Percentiles rank a stretch among this genome's conserved stretches.
These are phyloP conservation scores for Promerops cafer DNA, from an alignment of 2,113 vertebrate genomes.

Conservation along the genomic window DNA sequence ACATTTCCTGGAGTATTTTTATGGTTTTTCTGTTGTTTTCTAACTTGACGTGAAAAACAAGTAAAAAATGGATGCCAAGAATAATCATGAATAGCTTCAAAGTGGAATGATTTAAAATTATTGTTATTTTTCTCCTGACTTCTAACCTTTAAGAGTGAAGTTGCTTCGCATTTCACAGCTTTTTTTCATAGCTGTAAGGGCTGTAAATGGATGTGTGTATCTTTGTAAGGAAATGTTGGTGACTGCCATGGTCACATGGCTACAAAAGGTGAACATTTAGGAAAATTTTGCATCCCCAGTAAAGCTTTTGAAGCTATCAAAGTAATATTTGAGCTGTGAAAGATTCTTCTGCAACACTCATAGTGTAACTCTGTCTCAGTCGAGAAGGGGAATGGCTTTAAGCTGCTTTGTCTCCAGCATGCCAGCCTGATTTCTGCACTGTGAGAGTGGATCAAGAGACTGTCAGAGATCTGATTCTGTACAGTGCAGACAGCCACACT, in stretches of 20 bases:
- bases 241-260: neutral
- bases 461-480: neutral
- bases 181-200: neutral
- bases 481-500: neutral
- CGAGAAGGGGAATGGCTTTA: neutral
- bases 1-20: neutral
- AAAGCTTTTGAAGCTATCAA: neutral
- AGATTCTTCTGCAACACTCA: neutral
- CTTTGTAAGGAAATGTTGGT: neutral
- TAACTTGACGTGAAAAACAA: neutral
- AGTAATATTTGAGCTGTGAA: neutral
- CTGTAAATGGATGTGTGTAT: neutral
- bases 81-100: neutral
- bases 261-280: neutral
- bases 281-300: neutral
- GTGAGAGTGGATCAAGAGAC: rapidly evolving
- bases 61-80: neutral
- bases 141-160: neutral
- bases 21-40: neutral
- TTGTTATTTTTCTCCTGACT: neutral
- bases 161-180: neutral
- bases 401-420: neutral
- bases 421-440: neutral
- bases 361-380: neutral
- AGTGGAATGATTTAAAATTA: neutral